These are phyloP conservation scores for Lepidonotus clava DNA, from an alignment of 2,888 invertebrate genomes.

Conservation along the genomic window DNA sequence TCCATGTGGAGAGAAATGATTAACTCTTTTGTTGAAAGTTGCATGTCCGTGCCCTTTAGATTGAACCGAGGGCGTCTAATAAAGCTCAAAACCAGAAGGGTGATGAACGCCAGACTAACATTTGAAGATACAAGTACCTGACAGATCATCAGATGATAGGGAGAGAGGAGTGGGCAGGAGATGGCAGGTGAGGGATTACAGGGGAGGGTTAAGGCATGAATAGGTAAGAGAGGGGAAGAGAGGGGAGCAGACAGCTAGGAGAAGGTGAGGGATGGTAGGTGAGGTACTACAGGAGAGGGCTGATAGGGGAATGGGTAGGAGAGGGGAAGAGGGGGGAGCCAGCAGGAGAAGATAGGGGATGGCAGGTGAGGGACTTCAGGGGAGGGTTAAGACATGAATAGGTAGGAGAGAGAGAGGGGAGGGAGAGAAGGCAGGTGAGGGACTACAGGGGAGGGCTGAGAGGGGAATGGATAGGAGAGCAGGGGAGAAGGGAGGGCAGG, in stretches of 20 bases:
- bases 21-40: too few relatives aligned
- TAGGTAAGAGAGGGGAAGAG: slow-evolving; percentile 23
- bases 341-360: neutral
- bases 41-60: too few relatives aligned
- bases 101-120: too few relatives aligned
- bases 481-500: neutral
- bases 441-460: neutral
- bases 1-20: too few relatives aligned
- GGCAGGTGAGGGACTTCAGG: too few relatives aligned
- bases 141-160: neutral
- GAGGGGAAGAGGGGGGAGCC: neutral
- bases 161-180: neutral
- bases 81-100: too few relatives aligned
- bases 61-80: too few relatives aligned
- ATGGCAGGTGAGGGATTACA: slow-evolving; percentile 3
- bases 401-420: neutral
- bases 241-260: slow-evolving; percentile 5
- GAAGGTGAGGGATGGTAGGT: neutral
- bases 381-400: too few relatives aligned
- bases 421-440: neutral
- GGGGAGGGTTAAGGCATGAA: neutral
- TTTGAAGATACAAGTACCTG: neutral
- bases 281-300: neutral
- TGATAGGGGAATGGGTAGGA: neutral
- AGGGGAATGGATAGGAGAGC: neutral